Evolutionary conservation across 2,797 vertebrate genomes (phyloP).

Genomic region (Sorex maritimensis): DNA sequence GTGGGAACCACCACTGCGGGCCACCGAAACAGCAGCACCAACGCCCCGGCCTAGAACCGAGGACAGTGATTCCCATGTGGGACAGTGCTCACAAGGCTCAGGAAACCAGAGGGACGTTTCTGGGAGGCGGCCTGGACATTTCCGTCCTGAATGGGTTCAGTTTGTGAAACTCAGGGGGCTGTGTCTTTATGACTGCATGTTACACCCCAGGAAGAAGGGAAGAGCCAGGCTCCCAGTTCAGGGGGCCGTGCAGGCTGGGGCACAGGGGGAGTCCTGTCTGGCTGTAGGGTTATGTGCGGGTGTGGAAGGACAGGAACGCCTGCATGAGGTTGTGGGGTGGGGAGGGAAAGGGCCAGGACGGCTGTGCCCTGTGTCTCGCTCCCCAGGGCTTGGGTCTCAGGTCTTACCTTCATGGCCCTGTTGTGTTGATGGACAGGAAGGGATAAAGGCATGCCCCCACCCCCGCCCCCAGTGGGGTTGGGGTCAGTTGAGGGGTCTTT

Average conservation of each 20-base stretch:
- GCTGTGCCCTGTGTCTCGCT: not conserved
- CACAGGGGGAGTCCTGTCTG: not conserved
- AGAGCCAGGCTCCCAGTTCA: not conserved
- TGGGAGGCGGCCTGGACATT: not conserved
- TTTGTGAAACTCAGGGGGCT: not conserved
- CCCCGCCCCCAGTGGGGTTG: not conserved
- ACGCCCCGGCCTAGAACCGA: not conserved
- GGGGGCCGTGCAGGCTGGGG: not conserved
- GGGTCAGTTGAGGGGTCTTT: slow-evolving; percentile 75
- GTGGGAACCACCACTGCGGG: not conserved
- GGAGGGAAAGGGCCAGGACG: not conserved
- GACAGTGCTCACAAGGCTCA: not conserved
- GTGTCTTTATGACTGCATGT: not conserved
- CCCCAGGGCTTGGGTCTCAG: not conserved
- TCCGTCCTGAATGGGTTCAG: not conserved
- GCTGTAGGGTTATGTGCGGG: fast-evolving
- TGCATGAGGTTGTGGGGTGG: not conserved
- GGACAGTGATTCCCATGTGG: not conserved
- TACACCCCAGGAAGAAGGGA: not conserved
- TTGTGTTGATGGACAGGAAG: slow-evolving; percentile 44
- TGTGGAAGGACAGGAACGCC: not conserved
- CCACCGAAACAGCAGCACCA: not conserved
- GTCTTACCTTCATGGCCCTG: slow-evolving; percentile 24
- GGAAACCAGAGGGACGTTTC: too few relatives aligned
- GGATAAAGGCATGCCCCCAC: slow-evolving; percentile 47